A percentile compares a stretch with the other conserved stretches of the same genome.
These are phyloP conservation scores for Subanguina moxae DNA, from an alignment of 1,140 invertebrate species.

Conservation along the genomic window DNA sequence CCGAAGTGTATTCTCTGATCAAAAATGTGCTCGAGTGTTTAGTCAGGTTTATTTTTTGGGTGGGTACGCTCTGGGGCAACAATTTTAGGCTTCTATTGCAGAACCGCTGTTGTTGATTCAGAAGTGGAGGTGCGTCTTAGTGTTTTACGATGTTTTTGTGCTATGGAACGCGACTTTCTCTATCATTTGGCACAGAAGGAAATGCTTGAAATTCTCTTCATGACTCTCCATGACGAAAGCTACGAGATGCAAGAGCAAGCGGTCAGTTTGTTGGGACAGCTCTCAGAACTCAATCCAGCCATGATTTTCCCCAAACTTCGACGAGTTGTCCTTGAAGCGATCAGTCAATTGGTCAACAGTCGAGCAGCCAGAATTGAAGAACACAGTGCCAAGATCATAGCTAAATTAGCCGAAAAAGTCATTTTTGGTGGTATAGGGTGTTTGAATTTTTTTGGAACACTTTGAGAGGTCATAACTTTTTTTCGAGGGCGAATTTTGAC, in stretches of 20 bases:
- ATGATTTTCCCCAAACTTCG: conserved; percentile 93
- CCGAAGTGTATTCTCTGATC: conserved; percentile 59
- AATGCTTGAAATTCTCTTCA: conserved; percentile 83
- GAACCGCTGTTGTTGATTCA: conserved; percentile 50
- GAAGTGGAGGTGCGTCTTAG: conserved; percentile 88
- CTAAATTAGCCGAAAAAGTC: conserved; percentile 36
- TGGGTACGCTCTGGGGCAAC: neutral
- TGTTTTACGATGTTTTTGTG: conserved; percentile 77
- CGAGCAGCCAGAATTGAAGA: conserved; percentile 28
- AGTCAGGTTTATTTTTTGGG: conserved; percentile 66
- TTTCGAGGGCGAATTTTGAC: no score
- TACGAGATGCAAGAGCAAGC: conserved; percentile 93
- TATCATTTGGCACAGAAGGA: conserved; percentile 90
- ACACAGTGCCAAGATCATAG: conserved; percentile 46
- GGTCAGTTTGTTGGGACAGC: conserved; percentile 81
- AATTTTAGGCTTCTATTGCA: conserved; percentile 1
- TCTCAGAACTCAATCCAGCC: conserved; percentile 89
- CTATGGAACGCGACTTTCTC: conserved; percentile 74
- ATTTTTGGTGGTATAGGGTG: neutral
- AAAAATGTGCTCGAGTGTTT: conserved; percentile 74
- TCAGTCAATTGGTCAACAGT: conserved; percentile 48
- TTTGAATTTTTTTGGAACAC: no score
- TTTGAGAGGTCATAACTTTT: no score
- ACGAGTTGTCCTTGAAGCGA: conserved; percentile 74
- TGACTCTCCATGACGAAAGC: conserved; percentile 92